phyloP scores from a whole-genome alignment of 1,140 invertebrate genomes.

The Hormaphis cornu region DNA sequence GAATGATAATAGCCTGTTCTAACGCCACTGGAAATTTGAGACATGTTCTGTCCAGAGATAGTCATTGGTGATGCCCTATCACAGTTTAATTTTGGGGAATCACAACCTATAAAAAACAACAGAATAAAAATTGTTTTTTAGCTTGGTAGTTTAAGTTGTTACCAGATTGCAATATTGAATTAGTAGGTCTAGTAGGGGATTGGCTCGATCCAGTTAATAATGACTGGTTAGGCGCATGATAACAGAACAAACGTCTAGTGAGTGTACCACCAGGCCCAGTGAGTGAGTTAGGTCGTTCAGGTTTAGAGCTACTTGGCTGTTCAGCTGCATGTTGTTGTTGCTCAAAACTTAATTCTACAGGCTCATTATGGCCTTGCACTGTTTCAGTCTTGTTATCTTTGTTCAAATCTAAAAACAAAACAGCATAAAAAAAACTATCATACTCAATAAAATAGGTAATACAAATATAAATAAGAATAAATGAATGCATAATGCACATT shows the following conservation, averaged over 20 bases:
- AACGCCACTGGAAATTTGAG: conserved; percentile 1
- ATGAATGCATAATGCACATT: no score
- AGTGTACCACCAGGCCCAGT: conserved; percentile 27
- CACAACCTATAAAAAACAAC: conserved; percentile 3
- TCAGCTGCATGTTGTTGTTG: background rate
- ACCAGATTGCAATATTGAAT: conserved; percentile 22
- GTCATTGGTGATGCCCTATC: conserved; percentile 10
- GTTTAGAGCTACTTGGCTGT: conserved; percentile 32
- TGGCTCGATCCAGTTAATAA: background rate
- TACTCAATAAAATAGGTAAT: no score
- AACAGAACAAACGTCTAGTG: conserved; percentile 34
- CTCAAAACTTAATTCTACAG: conserved; percentile 13
- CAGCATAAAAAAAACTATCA: background rate
- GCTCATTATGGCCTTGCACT: background rate
- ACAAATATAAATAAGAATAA: no score
- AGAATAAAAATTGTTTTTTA: background rate
- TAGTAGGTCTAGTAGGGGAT: conserved; percentile 16
- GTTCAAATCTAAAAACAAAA: conserved; percentile 11
- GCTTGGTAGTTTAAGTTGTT: no score
- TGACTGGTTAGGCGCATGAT: conserved; percentile 30
- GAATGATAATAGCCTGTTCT: conserved; percentile 23
- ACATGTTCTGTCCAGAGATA: conserved; percentile 18
- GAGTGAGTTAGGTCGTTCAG: conserved; percentile 33
- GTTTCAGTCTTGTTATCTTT: conserved; percentile 32
- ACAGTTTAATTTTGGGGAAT: conserved; percentile 20